Percentiles rank a stretch among this genome's conserved stretches.
phyloP scores from a whole-genome alignment of 2,797 vertebrate genomes.

The Malacoctenus gilli region DNA sequence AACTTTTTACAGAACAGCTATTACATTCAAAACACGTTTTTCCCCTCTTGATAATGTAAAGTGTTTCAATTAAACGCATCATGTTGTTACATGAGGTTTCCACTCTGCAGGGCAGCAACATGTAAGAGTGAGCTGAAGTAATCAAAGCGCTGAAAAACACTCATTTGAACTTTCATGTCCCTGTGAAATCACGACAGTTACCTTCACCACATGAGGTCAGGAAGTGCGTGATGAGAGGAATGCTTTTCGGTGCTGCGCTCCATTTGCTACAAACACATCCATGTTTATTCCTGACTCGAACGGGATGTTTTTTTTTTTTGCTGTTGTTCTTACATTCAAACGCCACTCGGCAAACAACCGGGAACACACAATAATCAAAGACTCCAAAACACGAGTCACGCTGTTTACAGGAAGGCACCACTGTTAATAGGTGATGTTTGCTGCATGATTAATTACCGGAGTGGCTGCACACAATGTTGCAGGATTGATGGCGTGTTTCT shows the following conservation, averaged over 20 bases:
- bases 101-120: too few relatives aligned
- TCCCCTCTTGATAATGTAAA: too few relatives aligned
- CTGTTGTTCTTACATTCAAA: slow-evolving; percentile 47
- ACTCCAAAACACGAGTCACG: slow-evolving; percentile 56
- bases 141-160: neutral
- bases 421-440: slow-evolving; percentile 57
- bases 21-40: too few relatives aligned
- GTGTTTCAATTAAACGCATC: too few relatives aligned
- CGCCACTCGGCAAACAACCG: too few relatives aligned
- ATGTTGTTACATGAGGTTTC: too few relatives aligned
- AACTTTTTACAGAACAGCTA: too few relatives aligned
- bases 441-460: slow-evolving; percentile 49
- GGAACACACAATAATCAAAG: slow-evolving; percentile 62
- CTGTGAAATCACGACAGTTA: slow-evolving; percentile 42
- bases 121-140: neutral
- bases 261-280: slow-evolving; percentile 53
- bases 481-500: slow-evolving; percentile 15
- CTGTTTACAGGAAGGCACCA: slow-evolving; percentile 76
- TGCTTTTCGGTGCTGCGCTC: slow-evolving; percentile 48
- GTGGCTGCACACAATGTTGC: slow-evolving; percentile 9
- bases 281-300: slow-evolving; percentile 77
- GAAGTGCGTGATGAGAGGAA: slow-evolving; percentile 67
- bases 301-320: slow-evolving; percentile 76
- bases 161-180: slow-evolving; percentile 30
- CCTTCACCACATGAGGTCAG: slow-evolving; percentile 55